Conservation (phyloP, 2,113 vertebrate species). For the Protobothrops flavoviridis region DNA sequence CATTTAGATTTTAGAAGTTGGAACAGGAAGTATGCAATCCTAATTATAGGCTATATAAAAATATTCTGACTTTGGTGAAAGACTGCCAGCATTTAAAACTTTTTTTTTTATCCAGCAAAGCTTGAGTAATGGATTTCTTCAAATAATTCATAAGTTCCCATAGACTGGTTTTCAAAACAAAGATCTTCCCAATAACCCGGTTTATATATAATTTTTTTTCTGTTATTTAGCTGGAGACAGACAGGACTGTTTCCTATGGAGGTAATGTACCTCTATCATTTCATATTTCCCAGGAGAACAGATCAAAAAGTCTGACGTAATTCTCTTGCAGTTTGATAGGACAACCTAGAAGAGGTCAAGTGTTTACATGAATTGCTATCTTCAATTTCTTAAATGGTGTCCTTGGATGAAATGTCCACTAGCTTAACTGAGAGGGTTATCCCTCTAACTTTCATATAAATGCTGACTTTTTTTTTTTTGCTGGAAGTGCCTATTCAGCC, state of each 20-base stretch:
- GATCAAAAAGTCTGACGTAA: neutral
- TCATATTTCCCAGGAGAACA: neutral
- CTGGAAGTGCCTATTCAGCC: neutral
- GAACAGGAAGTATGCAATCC: neutral
- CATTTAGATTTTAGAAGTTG: neutral
- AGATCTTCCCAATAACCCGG: neutral
- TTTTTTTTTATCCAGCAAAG: neutral
- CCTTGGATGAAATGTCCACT: neutral
- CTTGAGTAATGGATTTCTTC: neutral
- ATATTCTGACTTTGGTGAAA: neutral
- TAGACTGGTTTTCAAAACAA: neutral
- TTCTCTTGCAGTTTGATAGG: neutral
- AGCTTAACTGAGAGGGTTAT: neutral
- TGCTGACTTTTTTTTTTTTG: neutral
- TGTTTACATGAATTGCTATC: neutral
- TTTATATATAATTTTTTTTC: conserved; percentile 1
- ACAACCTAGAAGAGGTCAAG: neutral
- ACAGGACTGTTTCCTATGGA: neutral
- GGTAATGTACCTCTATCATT: neutral
- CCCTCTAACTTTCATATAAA: neutral
- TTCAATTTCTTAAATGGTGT: neutral
- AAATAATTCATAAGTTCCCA: neutral
- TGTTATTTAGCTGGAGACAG: conserved; percentile 7
- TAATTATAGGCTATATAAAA: neutral
- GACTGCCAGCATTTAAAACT: neutral